Conservation (phyloP, 2,888 invertebrate species). For the Chrysolina americana region DNA sequence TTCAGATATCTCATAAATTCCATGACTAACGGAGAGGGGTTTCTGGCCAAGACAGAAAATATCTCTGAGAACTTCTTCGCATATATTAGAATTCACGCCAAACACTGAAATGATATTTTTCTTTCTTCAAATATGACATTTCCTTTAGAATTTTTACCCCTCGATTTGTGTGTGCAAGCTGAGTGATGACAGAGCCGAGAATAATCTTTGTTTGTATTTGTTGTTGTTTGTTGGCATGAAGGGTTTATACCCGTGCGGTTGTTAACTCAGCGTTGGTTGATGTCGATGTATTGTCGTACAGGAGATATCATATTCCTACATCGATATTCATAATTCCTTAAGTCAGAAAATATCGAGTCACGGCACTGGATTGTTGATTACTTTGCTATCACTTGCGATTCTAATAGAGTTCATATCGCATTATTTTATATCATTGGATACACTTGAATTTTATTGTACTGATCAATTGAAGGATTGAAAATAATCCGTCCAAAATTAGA, state of each 20-base stretch:
- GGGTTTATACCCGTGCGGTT: not conserved
- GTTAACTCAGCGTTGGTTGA: no score
- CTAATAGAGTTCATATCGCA: no score
- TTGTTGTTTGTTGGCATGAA: conserved; percentile 15
- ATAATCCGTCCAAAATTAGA: no score
- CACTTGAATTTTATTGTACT: no score
- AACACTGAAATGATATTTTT: conserved; percentile 12
- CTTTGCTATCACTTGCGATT: no score
- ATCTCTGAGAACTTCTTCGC: not conserved
- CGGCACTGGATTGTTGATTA: no score
- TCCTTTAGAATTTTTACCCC: not conserved
- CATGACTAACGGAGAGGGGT: conserved; percentile 5
- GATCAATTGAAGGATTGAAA: no score
- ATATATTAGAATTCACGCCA: not conserved
- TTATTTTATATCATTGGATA: no score
- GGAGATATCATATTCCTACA: no score
- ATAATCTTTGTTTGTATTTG: not conserved
- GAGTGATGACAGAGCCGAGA: not conserved
- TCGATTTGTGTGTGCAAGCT: not conserved
- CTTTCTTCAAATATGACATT: not conserved
- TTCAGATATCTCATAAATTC: conserved; percentile 2
- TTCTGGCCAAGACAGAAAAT: not conserved
- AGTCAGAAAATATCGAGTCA: no score
- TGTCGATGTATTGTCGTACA: no score
- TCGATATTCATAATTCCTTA: no score